Conservation (phyloP, 2,797 vertebrate species). For the Epinephelus malabaricus region DNA sequence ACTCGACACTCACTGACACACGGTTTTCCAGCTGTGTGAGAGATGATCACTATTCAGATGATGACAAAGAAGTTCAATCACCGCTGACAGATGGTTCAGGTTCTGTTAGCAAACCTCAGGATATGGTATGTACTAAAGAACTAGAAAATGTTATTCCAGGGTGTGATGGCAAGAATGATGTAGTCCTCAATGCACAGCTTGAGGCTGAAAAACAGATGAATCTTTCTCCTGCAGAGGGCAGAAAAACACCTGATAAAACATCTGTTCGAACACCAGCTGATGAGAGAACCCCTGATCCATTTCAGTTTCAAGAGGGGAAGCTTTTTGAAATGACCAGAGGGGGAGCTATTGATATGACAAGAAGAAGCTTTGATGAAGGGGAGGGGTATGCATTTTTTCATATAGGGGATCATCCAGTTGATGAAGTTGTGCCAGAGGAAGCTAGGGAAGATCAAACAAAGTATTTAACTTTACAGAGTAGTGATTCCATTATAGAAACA, state of each 20-base stretch:
- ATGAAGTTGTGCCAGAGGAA: conserved; percentile 61
- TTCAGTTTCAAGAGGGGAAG: conserved; percentile 97
- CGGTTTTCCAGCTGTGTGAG: conserved; percentile 19
- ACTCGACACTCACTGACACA: conserved; percentile 12
- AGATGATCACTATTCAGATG: conserved; percentile 32
- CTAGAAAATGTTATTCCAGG: conserved; percentile 71
- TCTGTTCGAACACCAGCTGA: conserved; percentile 87
- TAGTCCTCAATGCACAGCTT: conserved; percentile 83
- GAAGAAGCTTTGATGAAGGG: conserved; percentile 89
- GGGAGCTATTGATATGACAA: conserved; percentile 98
- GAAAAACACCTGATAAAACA: conserved; percentile 86
- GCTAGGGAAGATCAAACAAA: conserved; percentile 23
- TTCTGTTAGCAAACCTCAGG: conserved; percentile 13
- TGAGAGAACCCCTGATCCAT: conserved; percentile 90
- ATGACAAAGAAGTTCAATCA: conserved; percentile 33
- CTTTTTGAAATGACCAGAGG: conserved; percentile 99
- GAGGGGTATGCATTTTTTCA: conserved; percentile 92
- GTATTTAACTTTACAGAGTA: conserved; percentile 30
- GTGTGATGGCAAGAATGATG: conserved; percentile 81
- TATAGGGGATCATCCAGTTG: conserved; percentile 82
- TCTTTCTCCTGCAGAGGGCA: conserved; percentile 85
- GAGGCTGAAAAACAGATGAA: conserved; percentile 88
- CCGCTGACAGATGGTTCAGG: conserved; percentile 2
- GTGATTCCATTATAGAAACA: conserved; percentile 26
- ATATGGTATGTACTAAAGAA: conserved; percentile 21